Percentiles rank a stretch among this genome's conserved stretches.
Conservation (phyloP, 2,797 vertebrate species). For the Pangasius djambal region DNA sequence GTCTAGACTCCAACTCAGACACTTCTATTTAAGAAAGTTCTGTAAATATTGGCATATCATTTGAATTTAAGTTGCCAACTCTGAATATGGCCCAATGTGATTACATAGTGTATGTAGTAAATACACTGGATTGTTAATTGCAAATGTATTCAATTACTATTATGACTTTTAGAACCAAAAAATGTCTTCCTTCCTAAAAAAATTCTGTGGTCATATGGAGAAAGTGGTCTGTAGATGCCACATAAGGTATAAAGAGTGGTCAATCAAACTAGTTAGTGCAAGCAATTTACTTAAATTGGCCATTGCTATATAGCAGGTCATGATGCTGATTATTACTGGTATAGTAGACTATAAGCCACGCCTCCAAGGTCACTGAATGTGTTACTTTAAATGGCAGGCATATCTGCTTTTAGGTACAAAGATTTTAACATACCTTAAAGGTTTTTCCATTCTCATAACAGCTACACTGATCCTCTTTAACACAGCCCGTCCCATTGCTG, state of each 20-base stretch:
- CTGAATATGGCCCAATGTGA: neutral
- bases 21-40: neutral
- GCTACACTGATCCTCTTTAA: constrained; percentile 69
- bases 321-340: neutral
- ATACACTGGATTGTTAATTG: neutral
- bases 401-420: neutral
- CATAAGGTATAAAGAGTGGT: neutral
- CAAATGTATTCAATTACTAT: neutral
- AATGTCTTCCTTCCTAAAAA: neutral
- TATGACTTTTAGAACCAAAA: neutral
- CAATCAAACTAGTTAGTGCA: neutral
- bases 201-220: neutral
- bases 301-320: neutral
- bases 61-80: neutral
- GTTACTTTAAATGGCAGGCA: neutral
- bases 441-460: constrained; percentile 64
- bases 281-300: neutral
- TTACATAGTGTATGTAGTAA: neutral
- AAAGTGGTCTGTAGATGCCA: neutral
- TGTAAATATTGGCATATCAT: neutral
- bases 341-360: neutral
- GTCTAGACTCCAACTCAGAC: too few species aligned
- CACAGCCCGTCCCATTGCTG: constrained; percentile 69
- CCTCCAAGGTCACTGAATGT: neutral
- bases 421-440: constrained; percentile 19